phyloP scores from a whole-genome alignment of 2,797 vertebrate species.

The Orestias chungarensis region DNA sequence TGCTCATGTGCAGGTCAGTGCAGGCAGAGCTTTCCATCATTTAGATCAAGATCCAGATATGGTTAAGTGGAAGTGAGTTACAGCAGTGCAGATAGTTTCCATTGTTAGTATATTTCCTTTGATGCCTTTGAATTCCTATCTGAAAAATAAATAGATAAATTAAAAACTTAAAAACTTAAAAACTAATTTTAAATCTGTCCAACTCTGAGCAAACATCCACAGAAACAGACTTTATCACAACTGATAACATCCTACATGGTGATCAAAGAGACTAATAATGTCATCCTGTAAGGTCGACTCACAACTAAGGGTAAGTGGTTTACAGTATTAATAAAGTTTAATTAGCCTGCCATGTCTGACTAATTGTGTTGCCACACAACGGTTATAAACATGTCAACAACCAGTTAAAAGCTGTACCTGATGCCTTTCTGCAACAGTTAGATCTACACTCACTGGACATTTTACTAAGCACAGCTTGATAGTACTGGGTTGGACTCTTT shows the following conservation, averaged over 20 bases:
- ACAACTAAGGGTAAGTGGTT: background rate
- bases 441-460: background rate
- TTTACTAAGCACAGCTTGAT: too few relatives aligned
- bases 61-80: conserved; percentile 20
- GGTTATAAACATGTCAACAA: background rate
- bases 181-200: background rate
- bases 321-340: background rate
- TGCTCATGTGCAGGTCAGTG: conserved; percentile 10
- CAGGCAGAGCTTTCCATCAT: conserved; percentile 7
- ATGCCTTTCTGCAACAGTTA: background rate
- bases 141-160: background rate
- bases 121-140: conserved; percentile 5
- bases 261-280: background rate
- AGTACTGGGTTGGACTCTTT: too few relatives aligned
- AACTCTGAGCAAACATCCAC: background rate
- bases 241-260: background rate
- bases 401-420: background rate
- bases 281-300: background rate
- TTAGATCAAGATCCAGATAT: conserved; percentile 22
- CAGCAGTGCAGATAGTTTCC: conserved; percentile 13
- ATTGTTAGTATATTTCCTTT: conserved; percentile 1
- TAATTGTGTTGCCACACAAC: background rate
- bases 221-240: background rate
- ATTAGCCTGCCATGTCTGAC: background rate
- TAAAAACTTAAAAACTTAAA: background rate